Conservation (phyloP, 2,113 vertebrate species). For the Raja brachyura region DNA sequence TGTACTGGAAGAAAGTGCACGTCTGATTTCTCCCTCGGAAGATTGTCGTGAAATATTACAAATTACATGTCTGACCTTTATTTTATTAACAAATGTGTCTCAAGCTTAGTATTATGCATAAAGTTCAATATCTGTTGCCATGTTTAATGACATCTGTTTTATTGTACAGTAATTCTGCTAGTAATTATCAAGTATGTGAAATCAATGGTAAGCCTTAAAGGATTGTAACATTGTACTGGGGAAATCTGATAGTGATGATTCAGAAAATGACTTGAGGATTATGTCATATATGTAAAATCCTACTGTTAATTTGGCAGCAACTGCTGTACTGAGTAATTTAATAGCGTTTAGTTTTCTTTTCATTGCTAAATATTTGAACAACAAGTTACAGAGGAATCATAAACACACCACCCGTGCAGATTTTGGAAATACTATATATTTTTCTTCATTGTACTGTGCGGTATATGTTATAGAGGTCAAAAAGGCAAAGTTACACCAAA, state of each 20-base stretch:
- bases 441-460: not conserved
- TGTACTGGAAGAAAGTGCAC: not conserved
- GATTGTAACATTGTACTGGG: slow-evolving; percentile 8
- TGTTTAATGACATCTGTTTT: slow-evolving; percentile 36
- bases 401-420: not conserved
- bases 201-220: slow-evolving; percentile 13
- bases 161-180: slow-evolving; percentile 24
- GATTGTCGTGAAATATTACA: slow-evolving; percentile 34
- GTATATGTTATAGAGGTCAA: slow-evolving; percentile 62
- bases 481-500: slow-evolving; percentile 78
- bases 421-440: slow-evolving; percentile 25
- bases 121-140: slow-evolving; percentile 25
- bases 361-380: not conserved
- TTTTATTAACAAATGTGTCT: slow-evolving; percentile 23
- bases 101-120: slow-evolving; percentile 11
- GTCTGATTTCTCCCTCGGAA: slow-evolving; percentile 21
- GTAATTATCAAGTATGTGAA: slow-evolving; percentile 32
- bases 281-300: not conserved
- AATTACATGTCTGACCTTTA: slow-evolving; percentile 33
- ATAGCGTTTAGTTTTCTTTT: not conserved
- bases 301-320: slow-evolving; percentile 5
- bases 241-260: slow-evolving; percentile 23
- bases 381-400: not conserved
- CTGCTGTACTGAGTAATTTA: not conserved
- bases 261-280: slow-evolving; percentile 13